Evolutionary conservation across 2,113 vertebrate genomes (phyloP).

Genomic region (Capra hircus): DNA sequence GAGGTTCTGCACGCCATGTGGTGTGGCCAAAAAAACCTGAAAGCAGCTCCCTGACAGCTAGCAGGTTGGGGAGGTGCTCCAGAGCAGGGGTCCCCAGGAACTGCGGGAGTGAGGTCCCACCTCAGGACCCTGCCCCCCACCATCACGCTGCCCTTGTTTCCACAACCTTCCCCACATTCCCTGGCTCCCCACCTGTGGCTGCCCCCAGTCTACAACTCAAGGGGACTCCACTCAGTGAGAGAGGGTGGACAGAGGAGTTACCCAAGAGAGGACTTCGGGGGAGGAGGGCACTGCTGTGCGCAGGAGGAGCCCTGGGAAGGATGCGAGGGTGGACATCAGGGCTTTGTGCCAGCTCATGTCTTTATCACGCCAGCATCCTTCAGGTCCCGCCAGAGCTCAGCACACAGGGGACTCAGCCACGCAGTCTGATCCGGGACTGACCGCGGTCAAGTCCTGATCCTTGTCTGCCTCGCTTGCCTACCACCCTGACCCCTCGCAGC

Average conservation of each 20-base stretch:
- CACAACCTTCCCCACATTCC: background rate
- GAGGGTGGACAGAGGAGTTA: background rate
- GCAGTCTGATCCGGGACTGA: background rate
- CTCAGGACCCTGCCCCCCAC: background rate
- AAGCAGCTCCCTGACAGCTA: background rate
- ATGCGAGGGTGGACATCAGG: rapidly evolving
- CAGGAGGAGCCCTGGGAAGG: background rate
- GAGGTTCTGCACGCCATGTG: background rate
- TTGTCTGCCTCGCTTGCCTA: too few relatives aligned
- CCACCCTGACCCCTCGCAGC: background rate
- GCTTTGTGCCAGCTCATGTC: background rate
- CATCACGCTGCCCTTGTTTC: rapidly evolving
- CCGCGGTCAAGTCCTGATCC: background rate
- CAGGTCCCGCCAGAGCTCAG: background rate
- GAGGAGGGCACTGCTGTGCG: background rate
- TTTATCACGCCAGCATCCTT: too few relatives aligned
- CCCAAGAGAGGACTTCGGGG: background rate
- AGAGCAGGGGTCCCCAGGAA: background rate
- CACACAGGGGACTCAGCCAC: background rate
- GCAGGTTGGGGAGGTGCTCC: too few relatives aligned
- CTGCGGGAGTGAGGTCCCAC: rapidly evolving
- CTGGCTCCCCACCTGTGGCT: background rate
- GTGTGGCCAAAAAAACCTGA: background rate
- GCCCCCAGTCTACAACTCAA: background rate
- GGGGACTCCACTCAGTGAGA: background rate